These are phyloP conservation scores for Koerneria pararmatus DNA, from an alignment of 2,888 invertebrate species.

Conservation along the genomic window DNA sequence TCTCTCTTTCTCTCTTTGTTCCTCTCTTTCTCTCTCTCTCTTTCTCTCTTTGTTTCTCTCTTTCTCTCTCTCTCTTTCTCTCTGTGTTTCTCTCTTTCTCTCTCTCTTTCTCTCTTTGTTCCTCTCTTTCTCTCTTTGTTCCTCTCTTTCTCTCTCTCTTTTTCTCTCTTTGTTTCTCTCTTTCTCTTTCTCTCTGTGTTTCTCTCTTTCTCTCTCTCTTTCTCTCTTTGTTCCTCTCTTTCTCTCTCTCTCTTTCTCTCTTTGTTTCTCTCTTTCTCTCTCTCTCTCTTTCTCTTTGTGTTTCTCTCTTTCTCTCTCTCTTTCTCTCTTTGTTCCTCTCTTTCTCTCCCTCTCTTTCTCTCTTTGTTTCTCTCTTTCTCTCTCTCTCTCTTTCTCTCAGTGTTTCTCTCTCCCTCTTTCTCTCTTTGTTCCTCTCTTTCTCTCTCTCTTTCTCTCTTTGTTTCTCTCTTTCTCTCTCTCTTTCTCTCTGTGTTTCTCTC, in stretches of 20 bases:
- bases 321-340: too few relatives aligned
- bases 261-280: slow-evolving; percentile 5
- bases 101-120: slow-evolving; percentile 14
- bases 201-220: slow-evolving; percentile 1
- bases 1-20: slow-evolving; percentile 25
- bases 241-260: slow-evolving; percentile 7
- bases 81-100: too few relatives aligned
- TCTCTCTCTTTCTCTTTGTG: too few relatives aligned
- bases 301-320: slow-evolving; percentile 18
- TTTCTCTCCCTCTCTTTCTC: slow-evolving; percentile 7
- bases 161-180: too few relatives aligned
- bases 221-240: neutral
- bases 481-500: neutral
- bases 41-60: too few relatives aligned
- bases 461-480: slow-evolving; percentile 18
- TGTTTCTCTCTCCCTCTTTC: neutral
- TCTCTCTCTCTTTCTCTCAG: neutral
- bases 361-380: neutral
- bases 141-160: too few relatives aligned
- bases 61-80: slow-evolving; percentile 16
- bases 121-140: too few relatives aligned
- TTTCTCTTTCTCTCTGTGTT: too few relatives aligned
- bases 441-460: slow-evolving; percentile 8
- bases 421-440: neutral
- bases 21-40: too few relatives aligned